Conservation (phyloP, 2,113 vertebrate species). For the Forbesichthys papilliferus region DNA sequence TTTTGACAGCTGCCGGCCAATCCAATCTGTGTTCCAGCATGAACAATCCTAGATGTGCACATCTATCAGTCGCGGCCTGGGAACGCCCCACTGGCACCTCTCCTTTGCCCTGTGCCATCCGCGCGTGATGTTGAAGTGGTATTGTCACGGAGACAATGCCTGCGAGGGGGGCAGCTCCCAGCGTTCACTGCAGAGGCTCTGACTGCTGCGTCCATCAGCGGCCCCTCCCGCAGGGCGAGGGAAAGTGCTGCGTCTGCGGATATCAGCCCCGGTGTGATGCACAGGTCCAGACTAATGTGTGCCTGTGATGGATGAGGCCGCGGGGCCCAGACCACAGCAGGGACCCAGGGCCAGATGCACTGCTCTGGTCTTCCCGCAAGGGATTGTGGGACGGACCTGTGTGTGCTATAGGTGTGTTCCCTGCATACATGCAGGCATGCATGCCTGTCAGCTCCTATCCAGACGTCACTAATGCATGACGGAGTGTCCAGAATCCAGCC, state of each 20-base stretch:
- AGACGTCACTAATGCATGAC: conserved; percentile 32
- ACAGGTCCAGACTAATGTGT: conserved; percentile 43
- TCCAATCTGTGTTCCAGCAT: conserved; percentile 29
- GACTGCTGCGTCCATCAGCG: conserved; percentile 61
- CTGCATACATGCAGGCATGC: not conserved
- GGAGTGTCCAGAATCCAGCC: conserved; percentile 18
- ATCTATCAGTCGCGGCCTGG: conserved; percentile 31
- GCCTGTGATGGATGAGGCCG: conserved; percentile 69
- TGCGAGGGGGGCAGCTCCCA: conserved; percentile 33
- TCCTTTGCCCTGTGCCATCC: conserved; percentile 33
- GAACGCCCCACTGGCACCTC: conserved; percentile 40
- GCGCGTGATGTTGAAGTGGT: conserved; percentile 32
- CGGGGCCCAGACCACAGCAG: conserved; percentile 43
- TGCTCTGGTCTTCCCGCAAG: conserved; percentile 37
- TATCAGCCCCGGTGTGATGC: conserved; percentile 49
- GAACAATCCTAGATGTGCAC: conserved; percentile 36
- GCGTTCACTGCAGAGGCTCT: conserved; percentile 51
- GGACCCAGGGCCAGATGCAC: conserved; percentile 57
- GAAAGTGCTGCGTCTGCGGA: conserved; percentile 63
- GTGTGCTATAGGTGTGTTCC: not conserved
- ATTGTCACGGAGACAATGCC: conserved; percentile 43
- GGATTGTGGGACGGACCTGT: conserved; percentile 15
- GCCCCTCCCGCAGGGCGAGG: conserved; percentile 36
- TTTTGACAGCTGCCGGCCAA: conserved; percentile 34
- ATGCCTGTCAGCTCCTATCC: conserved; percentile 27